Evolutionary conservation across 2,888 invertebrate genomes (phyloP), one percentile per base, ranked within the genome.

Genomic region (Cylloceria caligata): DNA sequence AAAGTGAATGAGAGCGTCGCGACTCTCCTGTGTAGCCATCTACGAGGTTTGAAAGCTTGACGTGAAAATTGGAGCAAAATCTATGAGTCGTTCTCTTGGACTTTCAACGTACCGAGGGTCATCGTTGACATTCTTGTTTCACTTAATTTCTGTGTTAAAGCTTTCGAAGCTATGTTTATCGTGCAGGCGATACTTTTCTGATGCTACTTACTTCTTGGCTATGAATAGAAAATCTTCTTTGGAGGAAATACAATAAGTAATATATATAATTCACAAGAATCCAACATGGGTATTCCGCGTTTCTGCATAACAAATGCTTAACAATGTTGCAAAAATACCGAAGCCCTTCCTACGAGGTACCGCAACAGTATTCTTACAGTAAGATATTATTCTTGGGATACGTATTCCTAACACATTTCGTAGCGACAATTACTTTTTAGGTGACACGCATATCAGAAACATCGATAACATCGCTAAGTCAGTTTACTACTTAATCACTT

Each of bases 161-260:
- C 57, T 60, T 9, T 52, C 42, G 47, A 30, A 72, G 42, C 79
- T 82, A 82, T 62, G 57, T 65, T 60, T 68, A 67, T 74, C 77
- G 80, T 83, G 81, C 81, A 72, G 52, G 57, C 62, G 71, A 74
- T 77, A 49, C 47, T 71, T 24, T 67, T 55, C 68, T 49, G 34
- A 62, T 67, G 57, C 57, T 75, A 81, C 84, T 82, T 82, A 81
- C 81, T 84, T 80, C 75, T 64, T 79, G n/a, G n/a, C 30, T 45
- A 64, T 57, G 60, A 34, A 55, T 64, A 34, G 73, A 78, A 39
- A 72, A 62, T 80, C 65, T 77, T 80, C 64, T 27, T 73, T 39
- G 77, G 57, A 19, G 47, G 30, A 80, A 77, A 77, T 64, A 67
- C 45, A 57, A 78, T 27, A 27, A 74, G 60, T 49, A 73, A 71